A percentile compares a stretch with the other conserved stretches of the same genome.
Evolutionary conservation across 2,888 invertebrate genomes (phyloP).

Genomic region (Nasonovia ribisnigri): DNA sequence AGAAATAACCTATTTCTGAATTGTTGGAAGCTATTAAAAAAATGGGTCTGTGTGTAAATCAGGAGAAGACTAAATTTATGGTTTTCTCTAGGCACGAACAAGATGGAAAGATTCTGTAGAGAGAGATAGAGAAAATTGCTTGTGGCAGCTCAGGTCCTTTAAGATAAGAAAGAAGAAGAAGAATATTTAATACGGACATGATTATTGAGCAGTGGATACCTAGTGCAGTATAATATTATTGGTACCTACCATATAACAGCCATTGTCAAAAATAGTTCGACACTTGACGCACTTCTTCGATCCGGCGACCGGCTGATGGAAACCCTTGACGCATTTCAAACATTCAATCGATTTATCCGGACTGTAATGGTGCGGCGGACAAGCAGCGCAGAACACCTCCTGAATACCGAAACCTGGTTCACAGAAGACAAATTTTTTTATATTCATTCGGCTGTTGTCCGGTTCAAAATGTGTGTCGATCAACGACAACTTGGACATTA

Average conservation of each 20-base stretch:
- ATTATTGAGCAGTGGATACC: too few relatives aligned
- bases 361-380: slow-evolving; percentile 45
- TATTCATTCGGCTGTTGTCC: neutral
- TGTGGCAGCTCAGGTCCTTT: too few relatives aligned
- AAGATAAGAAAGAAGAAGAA: too few relatives aligned
- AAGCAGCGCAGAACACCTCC: slow-evolving; percentile 43
- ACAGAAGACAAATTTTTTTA: neutral
- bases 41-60: too few relatives aligned
- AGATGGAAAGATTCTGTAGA: too few relatives aligned
- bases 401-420: slow-evolving; percentile 37
- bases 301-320: slow-evolving; percentile 46
- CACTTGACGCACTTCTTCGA: slow-evolving; percentile 48
- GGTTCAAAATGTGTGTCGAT: slow-evolving; percentile 14
- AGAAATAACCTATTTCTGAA: too few relatives aligned
- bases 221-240: too few relatives aligned
- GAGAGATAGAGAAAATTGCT: too few relatives aligned
- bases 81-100: too few relatives aligned
- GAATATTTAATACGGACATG: too few relatives aligned
- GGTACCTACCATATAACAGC: slow-evolving; percentile 38
- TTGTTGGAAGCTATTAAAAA: too few relatives aligned
- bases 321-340: slow-evolving; percentile 25
- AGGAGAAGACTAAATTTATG: too few relatives aligned
- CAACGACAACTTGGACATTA: slow-evolving; percentile 22
- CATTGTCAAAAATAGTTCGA: slow-evolving; percentile 12
- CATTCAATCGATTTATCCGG: neutral